Base-by-base conservation (phyloP, 2,113 vertebrate genomes). In the Chaenocephalus aceratus region DNA sequence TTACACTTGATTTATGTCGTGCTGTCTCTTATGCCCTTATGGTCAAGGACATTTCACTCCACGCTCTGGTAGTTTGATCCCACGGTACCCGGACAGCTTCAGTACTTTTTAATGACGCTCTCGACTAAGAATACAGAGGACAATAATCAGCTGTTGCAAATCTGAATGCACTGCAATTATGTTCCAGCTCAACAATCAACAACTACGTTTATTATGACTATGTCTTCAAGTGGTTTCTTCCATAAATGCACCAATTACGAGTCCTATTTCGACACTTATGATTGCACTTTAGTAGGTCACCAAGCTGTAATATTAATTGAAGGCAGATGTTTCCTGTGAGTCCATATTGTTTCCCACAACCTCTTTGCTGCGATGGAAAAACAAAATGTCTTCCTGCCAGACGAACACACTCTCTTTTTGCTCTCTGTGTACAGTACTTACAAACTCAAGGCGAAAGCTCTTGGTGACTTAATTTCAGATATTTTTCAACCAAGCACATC, bases 381-480 rank as follows among this genome's bases (percentile, higher is more conserved):
- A 44, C 9, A 15, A 79, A 60, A 65, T 26, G 41, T 52, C 62
- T 36, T 13, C 11, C 13, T 23, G 64, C 67, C 36, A 54, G 56
- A 12, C 21, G 11, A 53, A 56, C 36, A 23, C 61, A 21, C 34
- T 5, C 15, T 52, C 34, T 36, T 30, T 30, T 30, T 30, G 30
- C 36, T 52, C 2, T 45, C 6, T 23, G 45, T 75, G 64, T 69
- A 66, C 52, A 49, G 34, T 13, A 46, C 65, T 72, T 10, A 65
- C 54, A 80, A 76, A 83, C 79, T 81, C 87, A 89, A 89, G 85
- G 78, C 58, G 82, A 49, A 59, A 52, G 69, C 71, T 75, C 73
- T 48, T 0, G 8, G n/a, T 48, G 12, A 65, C 62, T 77, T 72
- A 72, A 75, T 77, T 65, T 63, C 36, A 48, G 49, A 75, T 70